Conservation (phyloP, 2,113 vertebrate genomes). For the Urocitellus parryii region DNA sequence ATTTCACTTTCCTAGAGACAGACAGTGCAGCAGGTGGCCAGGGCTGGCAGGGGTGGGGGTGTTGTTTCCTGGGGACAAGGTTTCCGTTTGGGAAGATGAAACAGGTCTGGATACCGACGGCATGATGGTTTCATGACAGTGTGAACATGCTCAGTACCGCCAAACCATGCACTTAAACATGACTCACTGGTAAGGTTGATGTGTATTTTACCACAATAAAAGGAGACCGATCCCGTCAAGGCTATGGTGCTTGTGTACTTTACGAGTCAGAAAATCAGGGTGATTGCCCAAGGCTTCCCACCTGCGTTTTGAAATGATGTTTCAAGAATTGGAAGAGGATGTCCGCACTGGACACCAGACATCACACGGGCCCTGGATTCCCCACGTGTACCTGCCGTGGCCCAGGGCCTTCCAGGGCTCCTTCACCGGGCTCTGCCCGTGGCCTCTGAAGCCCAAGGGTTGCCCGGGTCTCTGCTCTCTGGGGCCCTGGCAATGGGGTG, state of each 20-base stretch:
- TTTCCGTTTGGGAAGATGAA: neutral
- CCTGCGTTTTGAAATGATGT: neutral
- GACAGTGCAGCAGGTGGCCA: neutral
- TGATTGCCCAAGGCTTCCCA: too few relatives aligned
- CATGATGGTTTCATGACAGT: neutral
- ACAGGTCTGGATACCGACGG: neutral
- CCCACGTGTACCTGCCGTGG: neutral
- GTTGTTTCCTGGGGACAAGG: accelerated
- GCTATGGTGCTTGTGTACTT: neutral
- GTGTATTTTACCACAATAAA: neutral
- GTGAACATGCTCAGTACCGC: neutral
- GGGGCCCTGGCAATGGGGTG: neutral
- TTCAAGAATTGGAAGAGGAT: neutral
- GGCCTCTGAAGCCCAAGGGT: neutral
- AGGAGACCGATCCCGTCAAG: neutral
- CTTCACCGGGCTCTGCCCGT: accelerated
- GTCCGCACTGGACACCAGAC: neutral
- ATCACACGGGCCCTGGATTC: neutral
- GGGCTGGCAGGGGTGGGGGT: too few relatives aligned
- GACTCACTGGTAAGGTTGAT: neutral
- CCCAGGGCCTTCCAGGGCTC: neutral
- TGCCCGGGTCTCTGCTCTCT: neutral
- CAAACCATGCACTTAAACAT: neutral
- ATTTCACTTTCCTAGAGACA: neutral
- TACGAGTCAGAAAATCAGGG: neutral